Percentiles rank a stretch among this genome's conserved stretches.
phyloP scores from a whole-genome alignment of 2,113 vertebrate genomes.

The Mobula hypostoma region DNA sequence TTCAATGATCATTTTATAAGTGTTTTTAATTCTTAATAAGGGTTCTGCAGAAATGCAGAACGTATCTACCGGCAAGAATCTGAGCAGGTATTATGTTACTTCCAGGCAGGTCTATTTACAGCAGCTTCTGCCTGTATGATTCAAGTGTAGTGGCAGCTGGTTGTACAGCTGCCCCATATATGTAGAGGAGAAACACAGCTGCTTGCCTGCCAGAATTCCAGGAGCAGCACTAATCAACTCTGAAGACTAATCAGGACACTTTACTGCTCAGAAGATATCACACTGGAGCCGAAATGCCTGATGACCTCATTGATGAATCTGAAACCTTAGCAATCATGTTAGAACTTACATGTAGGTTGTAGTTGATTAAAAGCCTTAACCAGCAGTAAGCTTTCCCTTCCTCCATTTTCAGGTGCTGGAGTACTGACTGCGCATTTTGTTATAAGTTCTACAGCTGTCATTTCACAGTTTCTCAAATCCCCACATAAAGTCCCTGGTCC shows the following conservation, averaged over 20 bases:
- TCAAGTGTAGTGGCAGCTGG: slow-evolving; percentile 85
- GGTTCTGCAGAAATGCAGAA: slow-evolving; percentile 8
- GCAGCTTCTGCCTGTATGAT: slow-evolving; percentile 73
- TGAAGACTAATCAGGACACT: slow-evolving; percentile 57
- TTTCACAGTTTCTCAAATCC: slow-evolving; percentile 19
- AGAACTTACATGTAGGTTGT: background rate
- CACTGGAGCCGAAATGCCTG: background rate
- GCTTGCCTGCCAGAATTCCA: slow-evolving; percentile 72
- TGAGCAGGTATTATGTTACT: slow-evolving; percentile 83
- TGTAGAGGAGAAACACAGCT: slow-evolving; percentile 77
- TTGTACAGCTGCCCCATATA: slow-evolving; percentile 84
- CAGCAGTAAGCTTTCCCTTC: background rate
- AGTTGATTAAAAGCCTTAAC: background rate
- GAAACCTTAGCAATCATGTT: slow-evolving; percentile 15
- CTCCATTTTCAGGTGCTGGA: slow-evolving; percentile 28
- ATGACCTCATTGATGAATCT: background rate
- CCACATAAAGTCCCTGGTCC: background rate
- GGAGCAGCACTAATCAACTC: slow-evolving; percentile 62
- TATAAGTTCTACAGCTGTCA: slow-evolving; percentile 26
- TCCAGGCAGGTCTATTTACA: slow-evolving; percentile 78
- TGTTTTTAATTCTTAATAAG: slow-evolving; percentile 27
- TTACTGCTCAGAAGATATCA: slow-evolving; percentile 28
- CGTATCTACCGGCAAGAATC: slow-evolving; percentile 58
- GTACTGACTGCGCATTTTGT: background rate
- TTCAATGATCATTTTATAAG: background rate